Percentiles rank a stretch among this genome's conserved stretches.
phyloP scores from a whole-genome alignment of 2,113 vertebrate genomes.

The Natator depressus region DNA sequence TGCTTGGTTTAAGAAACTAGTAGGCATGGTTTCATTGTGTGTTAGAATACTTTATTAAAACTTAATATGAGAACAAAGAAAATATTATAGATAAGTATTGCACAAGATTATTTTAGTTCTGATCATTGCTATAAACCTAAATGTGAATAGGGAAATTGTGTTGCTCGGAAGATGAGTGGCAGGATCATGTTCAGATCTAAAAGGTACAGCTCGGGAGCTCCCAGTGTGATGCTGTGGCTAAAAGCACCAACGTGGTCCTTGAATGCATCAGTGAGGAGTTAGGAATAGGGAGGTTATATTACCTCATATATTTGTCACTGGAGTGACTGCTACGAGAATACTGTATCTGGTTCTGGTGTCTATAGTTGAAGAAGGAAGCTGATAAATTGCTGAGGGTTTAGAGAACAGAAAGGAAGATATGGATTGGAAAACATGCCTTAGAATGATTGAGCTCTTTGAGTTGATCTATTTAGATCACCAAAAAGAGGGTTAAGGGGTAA shows the following conservation, averaged over 20 bases:
- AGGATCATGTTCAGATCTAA: background rate
- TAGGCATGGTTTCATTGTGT: background rate
- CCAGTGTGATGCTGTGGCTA: background rate
- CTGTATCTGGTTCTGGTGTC: background rate
- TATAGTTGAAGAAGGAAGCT: background rate
- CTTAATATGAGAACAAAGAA: background rate
- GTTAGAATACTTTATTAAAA: background rate
- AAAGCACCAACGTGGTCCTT: background rate
- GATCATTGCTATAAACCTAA: background rate
- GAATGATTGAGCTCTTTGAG: no score
- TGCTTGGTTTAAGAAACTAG: background rate
- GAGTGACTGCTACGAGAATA: background rate
- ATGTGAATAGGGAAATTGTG: background rate
- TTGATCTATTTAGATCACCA: no score
- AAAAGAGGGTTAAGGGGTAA: no score
- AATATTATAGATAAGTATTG: background rate
- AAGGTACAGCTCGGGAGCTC: background rate
- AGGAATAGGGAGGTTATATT: background rate
- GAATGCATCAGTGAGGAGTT: background rate
- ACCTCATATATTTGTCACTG: background rate
- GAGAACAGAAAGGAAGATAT: background rate
- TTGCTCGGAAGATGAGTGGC: background rate
- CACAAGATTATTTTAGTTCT: background rate
- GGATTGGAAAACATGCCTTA: no score
- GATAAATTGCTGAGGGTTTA: background rate